Percentiles rank a stretch among this genome's conserved stretches.
Evolutionary conservation across 2,888 invertebrate genomes (phyloP).

Genomic region (Diploptera punctata): DNA sequence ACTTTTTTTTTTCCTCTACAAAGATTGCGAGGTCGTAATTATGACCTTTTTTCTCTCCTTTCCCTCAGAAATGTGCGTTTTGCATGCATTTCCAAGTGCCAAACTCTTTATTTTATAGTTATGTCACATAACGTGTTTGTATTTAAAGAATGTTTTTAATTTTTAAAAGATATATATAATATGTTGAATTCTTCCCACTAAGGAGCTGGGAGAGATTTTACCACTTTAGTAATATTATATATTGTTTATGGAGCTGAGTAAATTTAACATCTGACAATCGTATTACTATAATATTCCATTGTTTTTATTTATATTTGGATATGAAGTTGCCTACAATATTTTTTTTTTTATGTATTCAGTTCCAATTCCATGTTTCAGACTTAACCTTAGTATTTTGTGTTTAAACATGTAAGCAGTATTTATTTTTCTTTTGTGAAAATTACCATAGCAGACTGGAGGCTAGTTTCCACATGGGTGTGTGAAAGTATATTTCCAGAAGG

Average conservation of each 20-base stretch:
- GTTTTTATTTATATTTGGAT: slow-evolving; percentile 14
- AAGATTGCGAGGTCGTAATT: not conserved
- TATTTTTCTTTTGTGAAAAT: slow-evolving; percentile 1
- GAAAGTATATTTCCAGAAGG: not conserved
- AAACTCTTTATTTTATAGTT: slow-evolving; percentile 22
- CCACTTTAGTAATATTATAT: not conserved
- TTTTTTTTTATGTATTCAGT: slow-evolving; percentile 4
- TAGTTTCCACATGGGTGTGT: not conserved
- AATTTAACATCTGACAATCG: slow-evolving; percentile 23
- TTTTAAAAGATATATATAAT: slow-evolving; percentile 17
- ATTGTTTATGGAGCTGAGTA: not conserved
- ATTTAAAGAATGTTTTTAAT: slow-evolving; percentile 23
- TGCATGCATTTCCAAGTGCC: slow-evolving; percentile 24
- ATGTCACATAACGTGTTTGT: slow-evolving; percentile 19
- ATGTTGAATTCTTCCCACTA: not conserved
- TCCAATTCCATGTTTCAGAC: slow-evolving; percentile 1
- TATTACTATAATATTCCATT: slow-evolving; percentile 18
- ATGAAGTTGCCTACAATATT: not conserved
- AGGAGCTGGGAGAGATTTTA: slow-evolving; percentile 14
- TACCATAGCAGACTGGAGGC: slow-evolving; percentile 15
- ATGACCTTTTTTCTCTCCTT: not conserved
- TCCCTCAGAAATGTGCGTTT: slow-evolving; percentile 2
- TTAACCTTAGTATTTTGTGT: not conserved
- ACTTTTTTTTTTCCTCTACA: not conserved
- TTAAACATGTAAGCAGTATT: not conserved